Percentiles rank a stretch among this genome's conserved stretches.
Evolutionary conservation across 1,140 invertebrate species (phyloP).

Genomic region (Drosophila sechellia): DNA sequence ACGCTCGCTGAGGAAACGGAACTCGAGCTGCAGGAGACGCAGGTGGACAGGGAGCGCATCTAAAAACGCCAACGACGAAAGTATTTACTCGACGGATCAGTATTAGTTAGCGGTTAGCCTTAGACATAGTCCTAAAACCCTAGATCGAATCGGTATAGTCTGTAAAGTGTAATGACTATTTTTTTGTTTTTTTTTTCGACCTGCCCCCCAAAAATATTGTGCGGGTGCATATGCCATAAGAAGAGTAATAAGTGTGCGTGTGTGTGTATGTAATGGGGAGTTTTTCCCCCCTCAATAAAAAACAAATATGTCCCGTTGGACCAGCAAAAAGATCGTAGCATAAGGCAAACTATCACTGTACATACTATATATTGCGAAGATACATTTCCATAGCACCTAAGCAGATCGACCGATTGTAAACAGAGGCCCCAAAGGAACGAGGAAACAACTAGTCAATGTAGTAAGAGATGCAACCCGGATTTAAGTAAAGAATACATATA

Average conservation of each 20-base stretch:
- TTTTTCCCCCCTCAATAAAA: background rate
- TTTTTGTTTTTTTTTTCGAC: slow-evolving; percentile 17
- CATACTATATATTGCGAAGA: slow-evolving; percentile 40
- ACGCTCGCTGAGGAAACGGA: slow-evolving; percentile 88
- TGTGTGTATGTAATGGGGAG: slow-evolving; percentile 1
- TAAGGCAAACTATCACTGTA: slow-evolving; percentile 57
- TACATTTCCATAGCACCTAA: slow-evolving; percentile 70
- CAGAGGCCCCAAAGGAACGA: slow-evolving; percentile 15
- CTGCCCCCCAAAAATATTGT: slow-evolving; percentile 3
- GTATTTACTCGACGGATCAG: slow-evolving; percentile 7
- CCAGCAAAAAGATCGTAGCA: slow-evolving; percentile 14
- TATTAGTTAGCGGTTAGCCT: slow-evolving; percentile 40
- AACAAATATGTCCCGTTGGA: slow-evolving; percentile 31
- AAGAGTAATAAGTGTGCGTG: slow-evolving; percentile 2
- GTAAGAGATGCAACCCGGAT: slow-evolving; percentile 8
- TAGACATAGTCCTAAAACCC: slow-evolving; percentile 42
- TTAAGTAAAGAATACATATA: slow-evolving; percentile 6
- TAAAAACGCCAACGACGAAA: slow-evolving; percentile 26
- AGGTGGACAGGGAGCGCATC: slow-evolving; percentile 83
- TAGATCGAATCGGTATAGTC: slow-evolving; percentile 38
- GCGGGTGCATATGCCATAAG: slow-evolving; percentile 5
- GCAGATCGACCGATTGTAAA: slow-evolving; percentile 42
- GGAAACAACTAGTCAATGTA: slow-evolving; percentile 59
- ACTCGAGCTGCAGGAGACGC: slow-evolving; percentile 85
- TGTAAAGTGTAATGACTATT: slow-evolving; percentile 18